Evolutionary conservation across 2,888 invertebrate species (phyloP).

Genomic region (Tortrix viridana): DNA sequence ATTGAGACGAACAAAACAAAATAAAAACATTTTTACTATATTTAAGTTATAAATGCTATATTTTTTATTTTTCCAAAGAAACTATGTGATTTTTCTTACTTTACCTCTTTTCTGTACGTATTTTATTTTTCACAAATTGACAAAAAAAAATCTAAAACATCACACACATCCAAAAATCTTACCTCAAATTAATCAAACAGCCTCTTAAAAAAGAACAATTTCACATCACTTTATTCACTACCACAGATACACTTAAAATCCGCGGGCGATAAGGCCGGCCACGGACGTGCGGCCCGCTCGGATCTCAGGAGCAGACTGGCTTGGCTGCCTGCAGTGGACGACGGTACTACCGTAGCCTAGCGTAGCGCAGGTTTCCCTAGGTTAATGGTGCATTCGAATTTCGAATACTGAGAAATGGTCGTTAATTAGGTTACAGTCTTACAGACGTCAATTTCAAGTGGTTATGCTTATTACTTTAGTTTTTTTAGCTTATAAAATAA

Average conservation of each 20-base stretch:
- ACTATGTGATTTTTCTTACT: too few species aligned
- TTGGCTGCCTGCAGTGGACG: slow-evolving; percentile 44
- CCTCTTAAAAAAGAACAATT: neutral
- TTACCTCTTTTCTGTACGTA: too few species aligned
- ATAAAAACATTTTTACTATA: too few species aligned
- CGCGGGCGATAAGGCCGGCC: slow-evolving; percentile 25
- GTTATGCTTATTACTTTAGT: neutral
- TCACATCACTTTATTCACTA: slow-evolving; percentile 5
- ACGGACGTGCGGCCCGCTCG: slow-evolving; percentile 40
- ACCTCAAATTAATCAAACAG: neutral
- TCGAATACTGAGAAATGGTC: neutral
- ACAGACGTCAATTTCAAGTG: neutral
- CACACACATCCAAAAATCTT: neutral
- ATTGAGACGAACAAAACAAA: too few species aligned
- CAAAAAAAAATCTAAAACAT: neutral
- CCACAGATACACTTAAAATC: neutral
- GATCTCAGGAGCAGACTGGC: slow-evolving; percentile 41
- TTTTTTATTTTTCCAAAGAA: too few species aligned
- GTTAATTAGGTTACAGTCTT: slow-evolving; percentile 18
- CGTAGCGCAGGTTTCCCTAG: slow-evolving; percentile 44
- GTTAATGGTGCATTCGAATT: slow-evolving; percentile 12
- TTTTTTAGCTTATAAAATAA: too few species aligned
- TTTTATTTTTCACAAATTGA: too few species aligned
- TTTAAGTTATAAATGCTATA: too few species aligned
- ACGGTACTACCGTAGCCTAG: slow-evolving; percentile 36